A percentile compares a stretch with the other conserved stretches of the same genome.
These are phyloP conservation scores for Sebastes nivosus DNA, from an alignment of 2,797 vertebrate genomes.

Conservation along the genomic window DNA sequence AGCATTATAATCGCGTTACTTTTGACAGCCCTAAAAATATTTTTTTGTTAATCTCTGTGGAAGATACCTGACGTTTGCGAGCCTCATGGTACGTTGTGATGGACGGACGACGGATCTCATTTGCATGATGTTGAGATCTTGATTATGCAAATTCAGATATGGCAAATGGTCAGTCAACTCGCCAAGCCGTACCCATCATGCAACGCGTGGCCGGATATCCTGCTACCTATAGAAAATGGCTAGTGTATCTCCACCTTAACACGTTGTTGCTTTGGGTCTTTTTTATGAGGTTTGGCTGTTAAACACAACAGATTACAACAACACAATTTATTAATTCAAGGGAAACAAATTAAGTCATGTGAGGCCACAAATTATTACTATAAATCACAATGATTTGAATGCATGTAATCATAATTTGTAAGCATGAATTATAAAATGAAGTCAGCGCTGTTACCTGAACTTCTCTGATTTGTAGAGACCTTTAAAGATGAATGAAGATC, in stretches of 20 bases:
- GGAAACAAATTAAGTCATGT: background rate
- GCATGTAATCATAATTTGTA: background rate
- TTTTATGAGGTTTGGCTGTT: background rate
- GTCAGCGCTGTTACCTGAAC: background rate
- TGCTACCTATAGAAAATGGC: background rate
- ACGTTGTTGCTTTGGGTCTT: background rate
- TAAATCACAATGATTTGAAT: background rate
- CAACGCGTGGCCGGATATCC: background rate
- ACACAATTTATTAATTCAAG: background rate
- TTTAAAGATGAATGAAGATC: background rate
- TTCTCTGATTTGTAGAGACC: background rate
- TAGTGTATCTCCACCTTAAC: background rate
- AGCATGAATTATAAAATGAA: background rate
- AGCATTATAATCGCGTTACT: too few species aligned
- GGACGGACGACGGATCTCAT: background rate
- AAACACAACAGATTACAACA: background rate
- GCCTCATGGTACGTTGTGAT: background rate
- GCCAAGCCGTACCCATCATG: too few species aligned
- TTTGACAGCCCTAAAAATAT: too few species aligned
- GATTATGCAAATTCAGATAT: background rate
- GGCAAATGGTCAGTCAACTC: background rate
- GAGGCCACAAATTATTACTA: background rate
- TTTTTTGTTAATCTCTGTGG: too few species aligned
- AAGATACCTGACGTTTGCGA: too few species aligned
- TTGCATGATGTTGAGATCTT: background rate